Evolutionary conservation across 2,888 invertebrate species (phyloP).

Genomic region (Lissonota sp.): DNA sequence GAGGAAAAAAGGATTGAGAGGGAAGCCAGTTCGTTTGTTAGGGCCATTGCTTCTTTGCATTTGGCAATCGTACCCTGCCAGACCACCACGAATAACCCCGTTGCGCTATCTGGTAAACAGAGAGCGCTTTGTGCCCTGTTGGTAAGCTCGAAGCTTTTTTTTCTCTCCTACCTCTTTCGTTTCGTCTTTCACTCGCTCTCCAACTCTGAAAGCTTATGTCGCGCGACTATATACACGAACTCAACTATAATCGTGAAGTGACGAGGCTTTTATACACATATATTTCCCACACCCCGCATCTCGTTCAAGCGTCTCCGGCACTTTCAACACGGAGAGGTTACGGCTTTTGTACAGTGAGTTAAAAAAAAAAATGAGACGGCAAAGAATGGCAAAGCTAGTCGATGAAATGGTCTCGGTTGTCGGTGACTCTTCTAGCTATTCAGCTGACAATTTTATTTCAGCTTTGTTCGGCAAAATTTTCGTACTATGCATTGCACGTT

Average conservation of each 20-base stretch:
- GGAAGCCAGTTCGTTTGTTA: conserved; percentile 47
- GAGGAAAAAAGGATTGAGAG: conserved; percentile 33
- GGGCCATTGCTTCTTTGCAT: conserved; percentile 63
- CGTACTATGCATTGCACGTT: conserved; percentile 8
- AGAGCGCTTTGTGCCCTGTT: conserved; percentile 68
- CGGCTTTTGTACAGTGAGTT: conserved; percentile 6
- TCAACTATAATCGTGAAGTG: conserved; percentile 34
- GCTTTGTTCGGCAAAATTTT: background rate
- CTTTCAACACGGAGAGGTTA: conserved; percentile 4
- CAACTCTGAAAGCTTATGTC: conserved; percentile 29
- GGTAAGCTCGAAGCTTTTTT: conserved; percentile 46
- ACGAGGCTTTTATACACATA: conserved; percentile 22
- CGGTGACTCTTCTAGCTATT: background rate
- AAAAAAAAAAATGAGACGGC: conserved; percentile 6
- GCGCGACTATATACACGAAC: conserved; percentile 17
- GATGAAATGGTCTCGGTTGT: background rate
- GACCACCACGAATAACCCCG: conserved; percentile 70
- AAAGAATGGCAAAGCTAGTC: background rate
- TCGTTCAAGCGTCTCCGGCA: background rate
- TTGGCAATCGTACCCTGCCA: conserved; percentile 62
- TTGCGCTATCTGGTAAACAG: conserved; percentile 70
- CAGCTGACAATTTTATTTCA: conserved; percentile 19
- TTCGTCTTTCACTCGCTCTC: conserved; percentile 4
- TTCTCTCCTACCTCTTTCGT: conserved; percentile 18
- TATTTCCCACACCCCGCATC: background rate